A percentile compares a stretch with the other conserved stretches of the same genome.
Evolutionary conservation across 2,888 invertebrate genomes (phyloP).

Genomic region (Labia minor): DNA sequence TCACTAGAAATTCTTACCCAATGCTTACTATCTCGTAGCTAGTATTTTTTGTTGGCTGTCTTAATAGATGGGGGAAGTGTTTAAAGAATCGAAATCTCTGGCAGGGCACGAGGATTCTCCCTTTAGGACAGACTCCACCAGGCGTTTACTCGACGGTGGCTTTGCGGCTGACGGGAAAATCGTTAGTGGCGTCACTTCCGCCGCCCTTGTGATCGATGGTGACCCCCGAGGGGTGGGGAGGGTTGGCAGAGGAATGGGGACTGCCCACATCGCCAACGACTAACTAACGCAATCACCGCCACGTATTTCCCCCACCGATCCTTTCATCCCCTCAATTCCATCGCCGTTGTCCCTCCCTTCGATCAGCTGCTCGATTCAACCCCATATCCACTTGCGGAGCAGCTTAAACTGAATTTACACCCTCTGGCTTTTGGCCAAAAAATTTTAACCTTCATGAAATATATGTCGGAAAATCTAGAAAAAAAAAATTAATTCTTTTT

Average conservation of each 20-base stretch:
- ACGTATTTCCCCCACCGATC: background rate
- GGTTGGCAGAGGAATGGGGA: background rate
- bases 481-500: background rate
- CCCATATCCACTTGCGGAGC: background rate
- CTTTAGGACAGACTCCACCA: background rate
- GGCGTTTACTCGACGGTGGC: background rate
- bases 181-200: conserved; percentile 8
- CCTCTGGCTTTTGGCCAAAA: background rate
- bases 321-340: background rate
- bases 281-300: conserved; percentile 13
- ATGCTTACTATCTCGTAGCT: background rate
- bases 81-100: background rate
- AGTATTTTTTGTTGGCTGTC: background rate
- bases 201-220: background rate
- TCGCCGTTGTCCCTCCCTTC: background rate
- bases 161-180: conserved; percentile 13
- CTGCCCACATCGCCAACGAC: conserved; percentile 7
- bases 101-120: background rate
- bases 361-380: too few relatives aligned
- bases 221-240: background rate
- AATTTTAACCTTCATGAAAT: conserved; percentile 1
- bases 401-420: conserved; percentile 8
- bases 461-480: background rate
- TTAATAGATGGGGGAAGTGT: background rate
- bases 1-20: background rate